A percentile compares a stretch with the other conserved stretches of the same genome.
These are phyloP conservation scores for Cisticola juncidis DNA, from an alignment of 2,113 vertebrate species.

Conservation along the genomic window DNA sequence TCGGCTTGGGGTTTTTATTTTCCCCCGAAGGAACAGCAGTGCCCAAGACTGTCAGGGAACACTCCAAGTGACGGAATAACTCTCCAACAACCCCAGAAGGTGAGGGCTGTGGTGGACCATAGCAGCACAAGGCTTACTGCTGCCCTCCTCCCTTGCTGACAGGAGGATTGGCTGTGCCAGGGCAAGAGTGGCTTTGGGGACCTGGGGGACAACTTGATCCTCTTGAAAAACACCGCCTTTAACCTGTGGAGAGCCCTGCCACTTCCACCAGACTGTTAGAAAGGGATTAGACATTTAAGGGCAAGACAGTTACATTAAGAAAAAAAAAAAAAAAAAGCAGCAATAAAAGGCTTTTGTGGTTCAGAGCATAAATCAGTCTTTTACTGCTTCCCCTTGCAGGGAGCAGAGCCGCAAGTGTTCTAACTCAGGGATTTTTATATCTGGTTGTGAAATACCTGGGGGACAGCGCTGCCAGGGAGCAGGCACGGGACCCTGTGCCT, in stretches of 20 bases:
- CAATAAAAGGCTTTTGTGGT: neutral
- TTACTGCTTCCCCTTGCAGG: neutral
- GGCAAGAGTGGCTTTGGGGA: neutral
- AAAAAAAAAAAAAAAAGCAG: neutral
- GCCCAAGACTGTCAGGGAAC: neutral
- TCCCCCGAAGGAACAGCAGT: neutral
- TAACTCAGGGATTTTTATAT: neutral
- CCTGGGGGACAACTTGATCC: neutral
- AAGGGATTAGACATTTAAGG: slow-evolving; percentile 8
- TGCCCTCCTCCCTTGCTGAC: neutral
- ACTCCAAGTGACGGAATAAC: neutral
- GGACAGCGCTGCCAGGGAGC: neutral
- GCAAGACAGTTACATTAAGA: neutral
- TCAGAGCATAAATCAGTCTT: slow-evolving; percentile 18
- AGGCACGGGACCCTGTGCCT: fast-evolving
- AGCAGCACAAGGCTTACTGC: neutral
- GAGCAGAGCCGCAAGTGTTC: neutral
- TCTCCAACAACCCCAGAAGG: neutral
- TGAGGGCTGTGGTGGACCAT: neutral
- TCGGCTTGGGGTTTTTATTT: neutral
- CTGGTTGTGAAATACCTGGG: neutral
- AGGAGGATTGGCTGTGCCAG: neutral
- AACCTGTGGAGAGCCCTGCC: neutral
- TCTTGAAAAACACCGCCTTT: neutral
- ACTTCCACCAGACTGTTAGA: neutral